A percentile compares a stretch with the other conserved stretches of the same genome.
phyloP scores from a whole-genome alignment of 2,797 vertebrate species.

The Hydrocynus forskahlii region DNA sequence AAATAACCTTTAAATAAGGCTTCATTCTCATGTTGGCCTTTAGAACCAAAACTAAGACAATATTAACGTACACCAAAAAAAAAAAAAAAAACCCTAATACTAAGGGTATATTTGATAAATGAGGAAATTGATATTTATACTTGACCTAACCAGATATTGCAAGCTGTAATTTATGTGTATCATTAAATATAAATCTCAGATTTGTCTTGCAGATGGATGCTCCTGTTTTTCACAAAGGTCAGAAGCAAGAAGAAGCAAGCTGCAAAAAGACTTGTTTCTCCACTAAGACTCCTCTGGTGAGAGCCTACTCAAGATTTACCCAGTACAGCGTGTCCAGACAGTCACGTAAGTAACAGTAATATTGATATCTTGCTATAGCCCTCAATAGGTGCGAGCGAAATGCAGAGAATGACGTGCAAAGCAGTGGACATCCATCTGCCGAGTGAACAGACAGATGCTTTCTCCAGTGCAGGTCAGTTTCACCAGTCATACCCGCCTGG shows the following conservation, averaged over 20 bases:
- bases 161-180: slow-evolving; percentile 4
- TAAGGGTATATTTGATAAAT: not conserved
- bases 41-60: too few species aligned
- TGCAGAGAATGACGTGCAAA: slow-evolving; percentile 3
- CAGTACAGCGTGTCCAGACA: not conserved
- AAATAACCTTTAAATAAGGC: too few species aligned
- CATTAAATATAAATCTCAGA: not conserved
- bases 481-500: not conserved
- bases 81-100: not conserved
- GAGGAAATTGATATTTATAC: not conserved
- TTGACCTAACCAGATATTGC: not conserved
- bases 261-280: slow-evolving; percentile 13
- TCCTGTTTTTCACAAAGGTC: slow-evolving; percentile 20
- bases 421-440: slow-evolving; percentile 10
- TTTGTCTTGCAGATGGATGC: slow-evolving; percentile 44
- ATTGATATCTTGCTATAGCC: slow-evolving; percentile 39
- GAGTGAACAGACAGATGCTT: slow-evolving; percentile 1
- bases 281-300: slow-evolving; percentile 53
- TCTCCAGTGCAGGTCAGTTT: slow-evolving; percentile 32
- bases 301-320: not conserved
- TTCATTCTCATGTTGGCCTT: too few species aligned
- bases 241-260: slow-evolving; percentile 7
- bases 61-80: too few species aligned
- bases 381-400: slow-evolving; percentile 38
- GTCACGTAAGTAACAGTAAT: not conserved